Conservation (phyloP, 2,113 vertebrate genomes). For the Takifugu flavidus region DNA sequence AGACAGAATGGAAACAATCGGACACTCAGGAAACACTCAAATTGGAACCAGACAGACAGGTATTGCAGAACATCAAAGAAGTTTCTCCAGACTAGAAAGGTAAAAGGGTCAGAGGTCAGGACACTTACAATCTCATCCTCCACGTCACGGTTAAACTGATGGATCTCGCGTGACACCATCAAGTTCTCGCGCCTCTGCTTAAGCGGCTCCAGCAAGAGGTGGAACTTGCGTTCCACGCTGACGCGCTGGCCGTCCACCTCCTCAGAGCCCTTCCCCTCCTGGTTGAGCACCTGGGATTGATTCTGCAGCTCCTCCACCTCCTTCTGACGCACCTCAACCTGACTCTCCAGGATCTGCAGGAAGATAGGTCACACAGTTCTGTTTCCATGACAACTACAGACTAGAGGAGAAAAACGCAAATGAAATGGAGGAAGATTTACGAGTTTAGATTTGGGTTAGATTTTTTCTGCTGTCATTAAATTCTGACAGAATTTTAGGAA, state of each 20-base stretch:
- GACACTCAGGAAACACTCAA: neutral
- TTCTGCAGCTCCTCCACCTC: constrained; percentile 85
- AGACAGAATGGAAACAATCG: neutral
- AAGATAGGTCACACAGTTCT: too few relatives aligned
- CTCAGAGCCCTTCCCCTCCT: constrained; percentile 92
- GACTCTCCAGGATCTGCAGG: constrained; percentile 87
- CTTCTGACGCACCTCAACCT: constrained; percentile 94
- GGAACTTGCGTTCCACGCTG: constrained; percentile 88
- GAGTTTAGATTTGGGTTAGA: too few relatives aligned
- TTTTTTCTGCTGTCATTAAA: too few relatives aligned
- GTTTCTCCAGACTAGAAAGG: too few relatives aligned
- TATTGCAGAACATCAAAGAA: too few relatives aligned
- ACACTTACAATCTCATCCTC: constrained; percentile 92
- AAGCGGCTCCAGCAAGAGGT: constrained; percentile 84
- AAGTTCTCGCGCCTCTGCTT: constrained; percentile 85
- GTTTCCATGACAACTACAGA: too few relatives aligned
- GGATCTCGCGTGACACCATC: constrained; percentile 91
- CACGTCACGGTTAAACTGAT: constrained; percentile 93
- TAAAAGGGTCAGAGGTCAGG: neutral
- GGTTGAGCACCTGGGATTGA: constrained; percentile 82
- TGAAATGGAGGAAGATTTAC: too few relatives aligned
- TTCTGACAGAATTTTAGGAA: too few relatives aligned
- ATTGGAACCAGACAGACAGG: neutral
- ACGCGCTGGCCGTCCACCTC: constrained; percentile 90
- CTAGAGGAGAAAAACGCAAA: too few relatives aligned